Percentiles rank a stretch among this genome's conserved stretches.
Evolutionary conservation across 2,888 invertebrate genomes (phyloP).

Genomic region (Volucella zonaria): DNA sequence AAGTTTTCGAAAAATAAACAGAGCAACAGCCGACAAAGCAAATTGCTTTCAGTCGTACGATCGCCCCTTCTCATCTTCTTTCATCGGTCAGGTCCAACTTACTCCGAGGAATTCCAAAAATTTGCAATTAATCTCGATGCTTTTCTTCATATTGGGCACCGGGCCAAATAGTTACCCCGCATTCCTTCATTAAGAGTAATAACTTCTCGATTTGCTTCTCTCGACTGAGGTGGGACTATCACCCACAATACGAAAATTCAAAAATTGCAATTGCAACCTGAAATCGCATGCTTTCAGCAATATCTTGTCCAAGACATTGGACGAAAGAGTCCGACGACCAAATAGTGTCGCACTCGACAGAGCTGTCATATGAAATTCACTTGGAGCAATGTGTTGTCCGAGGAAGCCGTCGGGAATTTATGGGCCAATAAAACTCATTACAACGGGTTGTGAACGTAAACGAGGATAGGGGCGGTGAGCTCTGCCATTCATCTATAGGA

Average conservation of each 20-base stretch:
- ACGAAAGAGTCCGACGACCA: neutral
- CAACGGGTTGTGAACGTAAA: conserved; percentile 24
- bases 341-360: conserved; percentile 42
- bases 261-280: conserved; percentile 9
- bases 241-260: conserved; percentile 36
- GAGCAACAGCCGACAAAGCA: conserved; percentile 52
- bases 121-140: conserved; percentile 77
- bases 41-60: conserved; percentile 13
- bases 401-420: conserved; percentile 57
- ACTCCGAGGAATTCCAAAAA: conserved; percentile 76
- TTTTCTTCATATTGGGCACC: conserved; percentile 49
- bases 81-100: conserved; percentile 40
- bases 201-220: conserved; percentile 35
- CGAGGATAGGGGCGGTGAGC: conserved; percentile 23
- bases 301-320: conserved; percentile 31
- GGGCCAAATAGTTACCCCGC: conserved; percentile 55
- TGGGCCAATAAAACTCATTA: conserved; percentile 67
- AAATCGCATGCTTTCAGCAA: conserved; percentile 37
- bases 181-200: conserved; percentile 57
- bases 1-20: conserved; percentile 29
- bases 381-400: conserved; percentile 36
- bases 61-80: neutral
- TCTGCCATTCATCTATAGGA: conserved; percentile 44
- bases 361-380: conserved; percentile 52
- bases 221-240: conserved; percentile 14